Percentiles rank a stretch among this genome's conserved stretches.
Conservation (phyloP, 2,113 vertebrate species). For the Otolemur garnettii region DNA sequence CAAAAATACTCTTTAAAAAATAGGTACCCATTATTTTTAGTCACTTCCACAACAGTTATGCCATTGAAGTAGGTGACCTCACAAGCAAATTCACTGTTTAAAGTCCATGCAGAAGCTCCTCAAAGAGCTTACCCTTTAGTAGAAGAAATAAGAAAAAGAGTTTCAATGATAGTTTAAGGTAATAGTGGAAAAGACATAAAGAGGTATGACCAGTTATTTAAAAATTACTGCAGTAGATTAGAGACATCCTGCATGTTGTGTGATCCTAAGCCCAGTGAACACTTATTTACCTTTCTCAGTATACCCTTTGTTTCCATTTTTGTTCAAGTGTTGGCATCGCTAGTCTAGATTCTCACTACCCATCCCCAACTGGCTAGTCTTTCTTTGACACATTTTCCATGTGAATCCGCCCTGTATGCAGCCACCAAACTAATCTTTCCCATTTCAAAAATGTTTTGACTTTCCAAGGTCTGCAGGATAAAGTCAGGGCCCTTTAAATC, state of each 20-base stretch:
- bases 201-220: background rate
- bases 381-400: background rate
- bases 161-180: background rate
- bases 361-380: background rate
- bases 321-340: background rate
- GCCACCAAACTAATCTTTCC: background rate
- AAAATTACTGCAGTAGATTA: background rate
- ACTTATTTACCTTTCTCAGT: background rate
- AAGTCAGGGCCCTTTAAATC: background rate
- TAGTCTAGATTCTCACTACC: background rate
- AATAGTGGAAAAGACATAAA: background rate
- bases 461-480: background rate
- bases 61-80: background rate
- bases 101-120: background rate
- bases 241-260: background rate
- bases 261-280: background rate
- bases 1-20: constrained; percentile 26
- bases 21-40: background rate
- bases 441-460: background rate
- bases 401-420: background rate
- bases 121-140: background rate
- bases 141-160: background rate
- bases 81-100: background rate
- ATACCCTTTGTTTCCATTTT: background rate
- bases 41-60: background rate